Conservation (phyloP, 2,113 vertebrate genomes). For the Salminus brasiliensis region DNA sequence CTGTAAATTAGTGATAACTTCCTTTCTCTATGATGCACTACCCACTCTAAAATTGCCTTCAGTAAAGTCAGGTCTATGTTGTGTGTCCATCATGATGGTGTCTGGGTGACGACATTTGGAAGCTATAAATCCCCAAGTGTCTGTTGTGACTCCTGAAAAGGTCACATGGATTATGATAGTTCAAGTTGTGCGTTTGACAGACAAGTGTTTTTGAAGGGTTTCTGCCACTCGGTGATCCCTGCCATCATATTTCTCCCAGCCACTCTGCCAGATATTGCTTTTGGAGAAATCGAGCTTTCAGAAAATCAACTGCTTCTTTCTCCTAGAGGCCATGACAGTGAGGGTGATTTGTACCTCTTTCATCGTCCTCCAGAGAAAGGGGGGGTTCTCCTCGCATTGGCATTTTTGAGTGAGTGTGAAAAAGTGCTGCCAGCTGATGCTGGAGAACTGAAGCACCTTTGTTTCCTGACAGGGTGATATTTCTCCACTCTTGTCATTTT, state of each 20-base stretch:
- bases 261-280: constrained; percentile 1
- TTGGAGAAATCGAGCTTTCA: constrained; percentile 29
- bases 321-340: constrained; percentile 19
- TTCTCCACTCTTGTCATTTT: constrained; percentile 34
- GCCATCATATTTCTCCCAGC: not conserved
- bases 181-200: constrained; percentile 1
- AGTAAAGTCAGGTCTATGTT: no score
- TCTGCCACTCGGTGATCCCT: constrained; percentile 11
- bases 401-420: constrained; percentile 39
- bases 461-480: constrained; percentile 41
- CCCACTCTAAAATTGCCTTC: no score
- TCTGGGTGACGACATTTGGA: not conserved
- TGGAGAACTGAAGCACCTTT: constrained; percentile 44
- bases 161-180: not conserved
- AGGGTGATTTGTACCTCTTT: constrained; percentile 40
- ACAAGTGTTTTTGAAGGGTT: not conserved
- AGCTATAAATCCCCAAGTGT: not conserved
- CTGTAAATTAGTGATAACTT: no score
- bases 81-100: not conserved
- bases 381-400: constrained; percentile 28
- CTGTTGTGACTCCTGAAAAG: not conserved
- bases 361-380: constrained; percentile 30
- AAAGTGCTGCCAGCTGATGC: constrained; percentile 26
- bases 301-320: constrained; percentile 15
- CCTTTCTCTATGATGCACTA: no score